Base-by-base conservation (phyloP, 2,113 vertebrate species). In the Ciconia boyciana region DNA sequence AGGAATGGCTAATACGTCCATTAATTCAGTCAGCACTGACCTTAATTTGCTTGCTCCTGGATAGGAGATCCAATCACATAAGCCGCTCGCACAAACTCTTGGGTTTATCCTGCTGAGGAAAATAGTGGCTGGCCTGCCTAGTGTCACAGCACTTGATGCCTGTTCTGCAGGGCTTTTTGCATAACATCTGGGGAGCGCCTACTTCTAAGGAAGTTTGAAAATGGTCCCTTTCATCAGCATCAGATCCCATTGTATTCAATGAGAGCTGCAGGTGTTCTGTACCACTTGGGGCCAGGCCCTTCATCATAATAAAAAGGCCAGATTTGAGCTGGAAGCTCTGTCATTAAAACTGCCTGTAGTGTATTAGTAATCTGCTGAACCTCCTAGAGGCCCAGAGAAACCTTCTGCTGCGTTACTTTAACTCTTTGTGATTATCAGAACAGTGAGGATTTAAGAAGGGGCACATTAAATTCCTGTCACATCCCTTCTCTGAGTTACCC, bases 191-290 rank as follows among this genome's bases (percentile, higher is more conserved):
- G 96, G 96, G 90, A 96, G 92, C 76, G 41, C 93, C 95, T 96
- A 94, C 96, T 97, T 97, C 96, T 96, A 93, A 96, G 90, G 83
- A 96, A 96, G 95, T 96, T 96, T 93, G 94, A 96, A 97, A 96
- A 96, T 81, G 96, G 96, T 95, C 94, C 90, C 94, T 97, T 96
- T 97, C 96, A 96, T 97, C 96, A 95, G 95, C 92, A 96, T 95
- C 95, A 95, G 88, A 97, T 97, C 96, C 96, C 95, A 96, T 97
- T 97, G 96, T 97, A 96, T 94, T 97, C 96, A 96, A 96, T 96
- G 96, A 96, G 96, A 97, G 90, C 96, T 97, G 96, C 96, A 97
- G 96, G 96, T 96, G 96, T 96, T 96, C 96, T 78, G 90, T 96
- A 97, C 94, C 95, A 96, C 96, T 97, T 97, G 96, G 96, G 96